A percentile compares a stretch with the other conserved stretches of the same genome.
phyloP scores from a whole-genome alignment of 2,888 invertebrate species.

The Agrochola lota region DNA sequence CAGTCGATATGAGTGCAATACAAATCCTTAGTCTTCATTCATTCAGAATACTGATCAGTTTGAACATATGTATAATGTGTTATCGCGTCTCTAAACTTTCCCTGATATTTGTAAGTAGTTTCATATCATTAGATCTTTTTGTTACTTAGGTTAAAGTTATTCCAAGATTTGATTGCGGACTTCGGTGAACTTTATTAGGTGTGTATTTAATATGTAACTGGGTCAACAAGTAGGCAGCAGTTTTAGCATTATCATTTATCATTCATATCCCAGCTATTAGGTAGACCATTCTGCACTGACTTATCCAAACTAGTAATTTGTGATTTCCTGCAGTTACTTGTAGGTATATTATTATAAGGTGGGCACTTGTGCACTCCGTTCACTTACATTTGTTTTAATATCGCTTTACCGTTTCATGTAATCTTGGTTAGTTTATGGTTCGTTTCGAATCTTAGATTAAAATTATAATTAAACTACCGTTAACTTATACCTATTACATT shows the following conservation, averaged over 20 bases:
- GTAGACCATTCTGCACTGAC: slow-evolving; percentile 22
- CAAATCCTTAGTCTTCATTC: slow-evolving; percentile 59
- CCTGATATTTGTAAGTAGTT: slow-evolving; percentile 66
- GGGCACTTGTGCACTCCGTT: slow-evolving; percentile 11
- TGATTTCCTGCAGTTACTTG: slow-evolving; percentile 46
- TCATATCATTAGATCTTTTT: slow-evolving; percentile 25
- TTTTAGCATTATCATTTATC: slow-evolving; percentile 50
- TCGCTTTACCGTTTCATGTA: slow-evolving; percentile 26
- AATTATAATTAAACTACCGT: slow-evolving; percentile 29
- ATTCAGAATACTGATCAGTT: slow-evolving; percentile 67
- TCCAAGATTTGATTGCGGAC: slow-evolving; percentile 28
- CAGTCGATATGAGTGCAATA: slow-evolving; percentile 57
- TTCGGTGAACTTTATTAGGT: slow-evolving; percentile 19
- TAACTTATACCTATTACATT: neutral
- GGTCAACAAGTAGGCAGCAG: slow-evolving; percentile 50
- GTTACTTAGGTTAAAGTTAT: neutral
- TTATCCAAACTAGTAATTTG: slow-evolving; percentile 45
- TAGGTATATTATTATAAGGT: slow-evolving; percentile 24
- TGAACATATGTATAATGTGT: slow-evolving; percentile 53
- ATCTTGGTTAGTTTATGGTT: slow-evolving; percentile 39
- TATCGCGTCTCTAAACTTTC: slow-evolving; percentile 69
- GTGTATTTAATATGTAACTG: slow-evolving; percentile 55
- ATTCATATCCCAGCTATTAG: slow-evolving; percentile 49
- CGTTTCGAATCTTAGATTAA: slow-evolving; percentile 40
- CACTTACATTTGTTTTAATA: slow-evolving; percentile 26